A percentile compares a stretch with the other conserved stretches of the same genome.
These are phyloP conservation scores for Odontocolon sp. DNA, from an alignment of 2,888 invertebrate genomes.

Conservation along the genomic window DNA sequence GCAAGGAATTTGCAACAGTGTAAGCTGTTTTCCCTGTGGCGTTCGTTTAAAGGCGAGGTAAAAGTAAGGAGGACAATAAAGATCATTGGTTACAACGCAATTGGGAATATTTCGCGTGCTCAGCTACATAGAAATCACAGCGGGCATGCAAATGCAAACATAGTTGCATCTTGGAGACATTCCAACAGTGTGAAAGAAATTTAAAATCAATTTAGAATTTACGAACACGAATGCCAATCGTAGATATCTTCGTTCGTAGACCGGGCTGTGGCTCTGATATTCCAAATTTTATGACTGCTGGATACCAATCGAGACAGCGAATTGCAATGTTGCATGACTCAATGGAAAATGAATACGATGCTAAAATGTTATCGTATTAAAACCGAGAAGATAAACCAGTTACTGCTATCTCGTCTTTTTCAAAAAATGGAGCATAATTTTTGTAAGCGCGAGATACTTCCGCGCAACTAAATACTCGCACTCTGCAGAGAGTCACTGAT, in stretches of 20 bases:
- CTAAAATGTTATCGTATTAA: background rate
- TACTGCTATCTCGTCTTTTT: background rate
- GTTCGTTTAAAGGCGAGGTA: background rate
- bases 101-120: slow-evolving; percentile 17
- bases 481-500: no score
- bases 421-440: background rate
- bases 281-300: slow-evolving; percentile 11
- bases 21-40: background rate
- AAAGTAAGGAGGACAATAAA: slow-evolving; percentile 30
- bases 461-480: no score
- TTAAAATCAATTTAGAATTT: background rate
- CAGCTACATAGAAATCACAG: slow-evolving; percentile 25
- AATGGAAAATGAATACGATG: background rate
- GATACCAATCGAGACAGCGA: background rate
- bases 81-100: slow-evolving; percentile 20
- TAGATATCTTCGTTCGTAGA: background rate
- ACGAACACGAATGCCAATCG: background rate
- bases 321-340: background rate
- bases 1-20: slow-evolving; percentile 37
- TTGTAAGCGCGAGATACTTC: no score
- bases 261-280: background rate
- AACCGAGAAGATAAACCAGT: slow-evolving; percentile 5
- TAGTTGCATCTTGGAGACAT: slow-evolving; percentile 12
- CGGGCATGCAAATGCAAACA: slow-evolving; percentile 17
- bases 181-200: background rate